Base-by-base conservation (phyloP, 2,888 invertebrate species). In the Caradrina kadenii region DNA sequence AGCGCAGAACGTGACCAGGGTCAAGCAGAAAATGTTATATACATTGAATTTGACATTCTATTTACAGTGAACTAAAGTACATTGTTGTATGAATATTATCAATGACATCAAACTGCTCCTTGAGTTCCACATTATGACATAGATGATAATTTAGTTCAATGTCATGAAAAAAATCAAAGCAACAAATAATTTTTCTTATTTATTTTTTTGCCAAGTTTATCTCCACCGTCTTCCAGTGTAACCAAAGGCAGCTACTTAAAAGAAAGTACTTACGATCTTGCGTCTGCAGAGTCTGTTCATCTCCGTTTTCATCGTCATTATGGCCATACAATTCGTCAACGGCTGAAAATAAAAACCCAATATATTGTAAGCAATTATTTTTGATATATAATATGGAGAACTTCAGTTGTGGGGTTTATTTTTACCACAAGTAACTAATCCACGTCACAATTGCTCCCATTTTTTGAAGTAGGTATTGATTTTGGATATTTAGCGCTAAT, bases 261-360 rank as follows among this genome's bases (percentile, higher is more conserved):
- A 2, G 39, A 39, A 39, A 11, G 2, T 54, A 74, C 69, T 48
- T 76, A 79, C 80, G 13, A 45, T 70, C 52, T 55, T 69, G 63
- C 1, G 31, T 54, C 48, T 63, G 63, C 19, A 56, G 48, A 0
- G 22, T 17, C 22, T n/a, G 54, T 21, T 26, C 52, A 26, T 63
- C 58, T 39, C 61, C 76, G 19, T 72, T 78, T 1, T 81, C 77
- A 0, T 78, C 85, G 0, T 77, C 69, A 49, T 80, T 82, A 19
- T 75, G 72, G 39, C 81, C 78, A 21, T 81, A 80, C 65, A 86
- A 82, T 79, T 86, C 85, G 39, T 88, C 83, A 31, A 88, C 81
- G 70, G 79, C 89, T 89, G 76, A 56, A 81, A 84, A 54, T 48
- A 48, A 53, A 39, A 3, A 49, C 11, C 5, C 17, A 35, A 26